These are phyloP conservation scores for Ctenopoma multispine DNA, from an alignment of 2,797 vertebrate species.

Conservation along the genomic window DNA sequence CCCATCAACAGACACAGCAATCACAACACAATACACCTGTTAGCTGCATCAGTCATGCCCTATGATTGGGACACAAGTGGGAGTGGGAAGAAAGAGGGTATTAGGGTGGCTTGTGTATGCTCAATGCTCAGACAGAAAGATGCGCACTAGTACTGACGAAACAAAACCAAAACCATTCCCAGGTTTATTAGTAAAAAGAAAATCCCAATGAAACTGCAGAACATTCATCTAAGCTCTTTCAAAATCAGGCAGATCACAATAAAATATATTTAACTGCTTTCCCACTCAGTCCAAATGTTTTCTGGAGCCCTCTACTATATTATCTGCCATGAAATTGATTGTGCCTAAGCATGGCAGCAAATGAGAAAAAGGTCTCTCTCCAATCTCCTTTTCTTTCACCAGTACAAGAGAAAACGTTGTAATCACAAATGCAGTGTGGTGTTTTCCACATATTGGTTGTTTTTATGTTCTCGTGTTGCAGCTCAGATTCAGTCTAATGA, in stretches of 20 bases:
- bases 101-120: conserved; percentile 14
- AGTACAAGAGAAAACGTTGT: conserved; percentile 30
- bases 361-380: conserved; percentile 46
- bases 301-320: conserved; percentile 15
- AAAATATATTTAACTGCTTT: conserved; percentile 44
- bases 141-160: conserved; percentile 6
- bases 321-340: conserved; percentile 56
- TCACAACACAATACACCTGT: conserved; percentile 76
- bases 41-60: conserved; percentile 58
- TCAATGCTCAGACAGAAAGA: conserved; percentile 10
- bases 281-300: conserved; percentile 46
- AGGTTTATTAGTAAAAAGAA: conserved; percentile 23
- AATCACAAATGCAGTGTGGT: conserved; percentile 1
- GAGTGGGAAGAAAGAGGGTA: conserved; percentile 27
- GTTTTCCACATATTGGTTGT: conserved; percentile 25
- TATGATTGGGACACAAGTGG: conserved; percentile 69
- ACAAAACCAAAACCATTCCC: conserved; percentile 13
- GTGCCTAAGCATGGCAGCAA: conserved; percentile 31
- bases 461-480: conserved; percentile 15
- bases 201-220: conserved; percentile 16
- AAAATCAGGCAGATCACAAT: conserved; percentile 30
- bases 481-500: neutral
- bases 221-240: conserved; percentile 40
- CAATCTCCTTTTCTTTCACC: conserved; percentile 8
- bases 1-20: conserved; percentile 66